Evolutionary conservation across 1,140 invertebrate genomes (phyloP).

Genomic region (Drosophila persimilis): DNA sequence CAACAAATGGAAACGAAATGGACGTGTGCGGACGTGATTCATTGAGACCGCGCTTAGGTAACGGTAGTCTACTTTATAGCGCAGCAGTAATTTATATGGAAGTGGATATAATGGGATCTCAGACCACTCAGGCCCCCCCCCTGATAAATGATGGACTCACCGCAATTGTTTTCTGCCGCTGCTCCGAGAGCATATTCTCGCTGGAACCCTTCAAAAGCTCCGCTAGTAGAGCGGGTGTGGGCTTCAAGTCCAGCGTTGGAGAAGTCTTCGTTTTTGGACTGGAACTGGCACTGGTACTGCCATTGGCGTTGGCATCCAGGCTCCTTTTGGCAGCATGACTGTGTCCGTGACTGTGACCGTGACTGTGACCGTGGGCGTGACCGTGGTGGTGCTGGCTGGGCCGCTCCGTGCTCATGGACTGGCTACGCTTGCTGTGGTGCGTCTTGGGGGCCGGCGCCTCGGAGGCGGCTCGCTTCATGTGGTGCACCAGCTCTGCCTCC

Average conservation of each 20-base stretch:
- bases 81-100: not conserved
- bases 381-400: constrained; percentile 41
- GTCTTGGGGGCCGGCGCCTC: constrained; percentile 64
- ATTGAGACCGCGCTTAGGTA: not conserved
- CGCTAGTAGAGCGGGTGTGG: constrained; percentile 88
- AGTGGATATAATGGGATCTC: not conserved
- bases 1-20: not conserved
- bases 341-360: constrained; percentile 43
- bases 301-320: constrained; percentile 50
- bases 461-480: constrained; percentile 76
- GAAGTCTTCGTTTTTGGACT: constrained; percentile 45
- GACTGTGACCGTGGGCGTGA: constrained; percentile 49
- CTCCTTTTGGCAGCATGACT: constrained; percentile 56
- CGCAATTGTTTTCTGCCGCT: constrained; percentile 76
- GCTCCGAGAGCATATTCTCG: constrained; percentile 87
- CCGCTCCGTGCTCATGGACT: constrained; percentile 66
- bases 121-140: too few relatives aligned
- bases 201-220: constrained; percentile 90
- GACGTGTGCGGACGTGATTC: too few relatives aligned
- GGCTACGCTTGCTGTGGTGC: constrained; percentile 71
- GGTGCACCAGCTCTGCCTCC: constrained; percentile 47
- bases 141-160: constrained; percentile 40
- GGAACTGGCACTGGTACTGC: constrained; percentile 26
- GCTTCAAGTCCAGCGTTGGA: constrained; percentile 83
- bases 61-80: constrained; percentile 7